Base-by-base conservation (phyloP, 2,113 vertebrate species). In the Poeciliopsis prolifica region DNA sequence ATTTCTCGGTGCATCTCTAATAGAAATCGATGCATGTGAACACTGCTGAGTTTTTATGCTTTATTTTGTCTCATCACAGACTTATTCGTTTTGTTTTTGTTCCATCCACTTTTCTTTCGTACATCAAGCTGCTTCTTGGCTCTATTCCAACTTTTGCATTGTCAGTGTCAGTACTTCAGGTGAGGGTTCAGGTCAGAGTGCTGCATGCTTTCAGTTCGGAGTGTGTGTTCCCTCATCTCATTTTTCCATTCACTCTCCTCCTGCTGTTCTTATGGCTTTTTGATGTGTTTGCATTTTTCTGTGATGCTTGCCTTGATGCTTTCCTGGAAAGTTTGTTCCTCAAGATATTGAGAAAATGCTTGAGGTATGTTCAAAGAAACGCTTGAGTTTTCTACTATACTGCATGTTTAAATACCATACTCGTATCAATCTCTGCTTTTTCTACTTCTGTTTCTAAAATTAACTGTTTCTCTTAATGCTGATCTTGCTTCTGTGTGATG, bases 71-170 rank as follows among this genome's bases (percentile, higher is more conserved):
- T 80, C 79, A 78, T 70, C 69, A 62, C 68, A 65, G 42, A 75
- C 78, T 88, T 79, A 79, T 88, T 88, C 84, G 65, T 77, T 91
- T 89, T 89, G 74, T 86, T 88, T 88, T 85, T 64, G 75, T 91
- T 89, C 80, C 89, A 82, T 92, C 68, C 92, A 79, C 85, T 88
- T 93, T 92, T 81, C 85, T 87, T 82, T 65, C 88, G 75, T 86
- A 80, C 88, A 91, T 93, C 88, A 96, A 97, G 97, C 94, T 94
- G 88, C 92, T 92, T 92, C 83, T 95, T 91, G 93, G 93, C 92
- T 92, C 88, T 94, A 95, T 97, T 88, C 92, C 94, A 92, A 94
- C 92, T 91, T 97, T 97, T 96, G 95, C 95, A 77, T 93, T 96
- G 92, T 96, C 91, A 95, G 93, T 95, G 80, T 95, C 95, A 78